Base-by-base conservation (phyloP, 2,113 vertebrate species). In the Indicator maculatus region DNA sequence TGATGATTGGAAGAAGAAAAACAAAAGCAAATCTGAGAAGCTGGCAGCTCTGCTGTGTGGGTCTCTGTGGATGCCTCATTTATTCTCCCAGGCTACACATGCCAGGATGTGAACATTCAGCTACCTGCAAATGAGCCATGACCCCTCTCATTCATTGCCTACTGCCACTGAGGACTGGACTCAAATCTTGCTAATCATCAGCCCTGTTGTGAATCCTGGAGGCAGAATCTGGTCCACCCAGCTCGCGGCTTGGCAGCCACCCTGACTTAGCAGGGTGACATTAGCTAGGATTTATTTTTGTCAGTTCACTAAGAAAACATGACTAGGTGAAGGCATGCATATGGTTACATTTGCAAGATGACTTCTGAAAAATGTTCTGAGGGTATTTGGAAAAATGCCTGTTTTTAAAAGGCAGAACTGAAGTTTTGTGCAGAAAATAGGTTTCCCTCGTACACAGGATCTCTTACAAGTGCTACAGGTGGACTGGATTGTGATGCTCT, bases 221-320 rank as follows among this genome's bases (percentile, higher is more conserved):
- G 83, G 73, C 83, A 94, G 85, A 90, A 86, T 45, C 81, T 9
- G 14, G 74, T 61, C 79, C 64, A 65, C 53, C 44, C 36, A 53
- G 44, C 53, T 93, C 5, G 5, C 30, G 88, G 20, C 65, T 81
- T 86, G 91, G 83, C 89, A 96, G 69, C 58, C 90, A 56, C 77
- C 76, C 76, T 93, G 72, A 77, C 20, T 81, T 84, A 73, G 17
- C 56, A 80, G 69, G 44, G 56, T 82, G 73, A 77, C 73, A 94
- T 91, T 90, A 95, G 33, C 26, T 6, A 90, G 88, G 88, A 73
- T 63, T 88, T 90, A 88, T 86, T 94, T 93, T 90, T 94, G 76
- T 78, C 80, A 86, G 86, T 70, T 95, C 85, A 74, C 58, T 79
- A 88, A 63, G 73, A 86, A 91, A 97, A 90, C 83, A 65, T 55